Conservation (phyloP, 92 coral and sea anemone genomes). For the Porites cylindrica region DNA sequence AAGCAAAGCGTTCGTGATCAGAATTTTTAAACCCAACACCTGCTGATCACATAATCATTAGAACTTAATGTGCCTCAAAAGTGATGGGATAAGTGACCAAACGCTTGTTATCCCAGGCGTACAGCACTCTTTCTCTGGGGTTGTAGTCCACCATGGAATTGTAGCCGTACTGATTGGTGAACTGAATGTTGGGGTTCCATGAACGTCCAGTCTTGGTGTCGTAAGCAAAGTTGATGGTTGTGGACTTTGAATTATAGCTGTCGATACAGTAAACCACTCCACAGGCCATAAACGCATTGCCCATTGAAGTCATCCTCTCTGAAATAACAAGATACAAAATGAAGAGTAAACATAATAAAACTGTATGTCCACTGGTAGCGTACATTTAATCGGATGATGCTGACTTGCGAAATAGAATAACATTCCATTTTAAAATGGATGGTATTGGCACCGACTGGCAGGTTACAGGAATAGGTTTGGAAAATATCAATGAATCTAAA, state of each 20-base stretch:
- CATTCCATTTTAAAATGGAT: no score
- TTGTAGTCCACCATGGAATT: slow-evolving; percentile 61
- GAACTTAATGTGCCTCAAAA: slow-evolving; percentile 36
- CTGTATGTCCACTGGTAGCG: background rate
- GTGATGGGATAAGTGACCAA: slow-evolving; percentile 39
- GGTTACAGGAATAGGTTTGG: no score
- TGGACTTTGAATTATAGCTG: background rate
- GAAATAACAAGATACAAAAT: background rate
- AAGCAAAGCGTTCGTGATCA: slow-evolving; percentile 1
- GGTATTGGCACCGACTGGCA: no score
- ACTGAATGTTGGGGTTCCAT: slow-evolving; percentile 43
- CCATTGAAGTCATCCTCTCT: slow-evolving; percentile 22
- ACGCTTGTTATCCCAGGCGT: slow-evolving; percentile 27
- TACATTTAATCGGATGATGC: background rate
- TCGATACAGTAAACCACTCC: slow-evolving; percentile 51
- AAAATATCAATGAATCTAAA: no score
- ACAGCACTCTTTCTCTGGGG: slow-evolving; percentile 52
- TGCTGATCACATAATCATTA: background rate
- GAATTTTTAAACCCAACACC: background rate
- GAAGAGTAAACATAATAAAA: background rate
- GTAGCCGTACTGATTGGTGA: slow-evolving; percentile 31
- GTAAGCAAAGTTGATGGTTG: slow-evolving; percentile 62
- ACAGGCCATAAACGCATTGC: slow-evolving; percentile 47
- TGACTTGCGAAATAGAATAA: background rate
- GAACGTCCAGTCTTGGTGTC: slow-evolving; percentile 28